Evolutionary conservation across 2,888 invertebrate genomes (phyloP), one percentile per base, ranked within the genome.

Genomic region (Drosophila fulvimacula): DNA sequence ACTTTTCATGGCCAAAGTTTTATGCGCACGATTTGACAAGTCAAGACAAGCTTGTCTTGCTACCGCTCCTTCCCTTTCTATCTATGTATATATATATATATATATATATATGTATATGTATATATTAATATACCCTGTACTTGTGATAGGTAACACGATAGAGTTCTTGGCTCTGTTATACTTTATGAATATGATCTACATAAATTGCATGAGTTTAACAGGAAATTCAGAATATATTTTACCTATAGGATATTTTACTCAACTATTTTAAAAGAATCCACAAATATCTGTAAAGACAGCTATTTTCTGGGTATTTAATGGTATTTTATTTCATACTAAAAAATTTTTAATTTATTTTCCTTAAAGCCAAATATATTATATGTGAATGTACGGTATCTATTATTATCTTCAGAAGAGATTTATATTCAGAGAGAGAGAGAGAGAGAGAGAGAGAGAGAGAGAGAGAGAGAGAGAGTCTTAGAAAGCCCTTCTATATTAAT

Each of bases 21-120:
- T 83, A 81, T 79, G 69, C 82, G 84, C 89, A 81, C 83, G 73
- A 86, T 83, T 83, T 83, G 79, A 78, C 69, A 83, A 86, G 84
- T 71, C 79, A 72, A 75, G 76, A 63, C 53, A 74, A 74, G 51
- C 21, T 21, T 36, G 15, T 49, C 21, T 13, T 19, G 4, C 42
- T 11, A 13, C 13, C 57, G 13, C 53, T 27, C 9, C 9, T 17
- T 15, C 9, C 32, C 44, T 5, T 10, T 51, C 4, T 19, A 2
- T 15, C 36, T 21, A n/a, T 36, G n/a, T 17, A 7, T 44, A 10
- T 5, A 46, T 15, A 30, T 27, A n/a, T 21, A 4, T 42, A 6
- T 34, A 4, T 17, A 19, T 5, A 68, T 3, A 27, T 27, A 27
- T 3, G 6, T 27, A 27, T 27, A 0, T 27, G 6, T 27, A 27